Evolutionary conservation across 2,113 vertebrate species (phyloP).

Genomic region (Pterocles burchelli): DNA sequence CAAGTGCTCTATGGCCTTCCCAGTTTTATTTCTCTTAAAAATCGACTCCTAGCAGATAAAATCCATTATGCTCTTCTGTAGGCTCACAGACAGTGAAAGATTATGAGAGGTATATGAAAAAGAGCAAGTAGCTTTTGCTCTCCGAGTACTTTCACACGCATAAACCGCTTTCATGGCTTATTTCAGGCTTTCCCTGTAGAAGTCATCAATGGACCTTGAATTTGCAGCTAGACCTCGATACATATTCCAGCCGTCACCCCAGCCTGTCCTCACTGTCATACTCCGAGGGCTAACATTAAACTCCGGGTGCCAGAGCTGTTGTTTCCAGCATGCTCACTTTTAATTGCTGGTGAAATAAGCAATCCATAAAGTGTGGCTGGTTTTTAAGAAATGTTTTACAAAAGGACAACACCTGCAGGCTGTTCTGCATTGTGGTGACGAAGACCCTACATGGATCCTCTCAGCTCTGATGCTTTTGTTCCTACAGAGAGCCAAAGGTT

Average conservation of each 20-base stretch:
- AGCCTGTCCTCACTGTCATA: not conserved
- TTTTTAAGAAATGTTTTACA: not conserved
- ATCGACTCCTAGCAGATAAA: not conserved
- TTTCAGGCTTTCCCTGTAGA: not conserved
- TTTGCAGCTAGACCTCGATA: not conserved
- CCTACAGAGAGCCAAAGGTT: not conserved
- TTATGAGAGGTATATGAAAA: not conserved
- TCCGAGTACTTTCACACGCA: not conserved
- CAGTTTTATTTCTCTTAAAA: constrained; percentile 4
- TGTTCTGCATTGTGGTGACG: not conserved
- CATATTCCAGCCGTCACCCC: not conserved
- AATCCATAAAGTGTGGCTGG: not conserved
- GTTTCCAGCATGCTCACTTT: not conserved
- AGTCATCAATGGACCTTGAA: not conserved
- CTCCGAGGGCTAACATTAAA: not conserved
- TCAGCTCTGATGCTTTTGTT: not conserved
- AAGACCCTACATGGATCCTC: not conserved
- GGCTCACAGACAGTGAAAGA: not conserved
- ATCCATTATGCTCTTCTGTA: not conserved
- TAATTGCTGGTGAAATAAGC: not conserved
- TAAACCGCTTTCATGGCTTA: not conserved
- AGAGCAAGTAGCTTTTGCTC: not conserved
- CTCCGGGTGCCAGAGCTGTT: not conserved
- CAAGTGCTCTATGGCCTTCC: not conserved
- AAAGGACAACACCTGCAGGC: not conserved